phyloP scores from a whole-genome alignment of 2,797 vertebrate genomes.

The Rhabdomys pumilio region DNA sequence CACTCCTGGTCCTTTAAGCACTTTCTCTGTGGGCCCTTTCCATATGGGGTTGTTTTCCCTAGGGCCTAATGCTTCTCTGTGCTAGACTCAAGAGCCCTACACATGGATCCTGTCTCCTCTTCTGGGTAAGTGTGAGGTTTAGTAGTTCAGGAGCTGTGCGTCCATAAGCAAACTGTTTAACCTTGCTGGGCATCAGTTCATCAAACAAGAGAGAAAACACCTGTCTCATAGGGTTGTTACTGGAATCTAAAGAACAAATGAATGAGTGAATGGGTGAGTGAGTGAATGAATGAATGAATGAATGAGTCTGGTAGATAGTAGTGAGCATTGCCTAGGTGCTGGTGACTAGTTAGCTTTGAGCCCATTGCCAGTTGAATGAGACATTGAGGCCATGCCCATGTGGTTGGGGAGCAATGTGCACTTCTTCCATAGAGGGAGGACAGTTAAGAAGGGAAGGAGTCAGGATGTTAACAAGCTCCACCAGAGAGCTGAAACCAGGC shows the following conservation, averaged over 20 bases:
- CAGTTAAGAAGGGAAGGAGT: not conserved
- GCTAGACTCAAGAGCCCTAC: not conserved
- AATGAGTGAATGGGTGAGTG: not conserved
- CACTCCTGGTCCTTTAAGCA: not conserved
- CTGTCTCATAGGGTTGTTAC: not conserved
- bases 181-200: not conserved
- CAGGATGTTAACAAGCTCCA: fast-evolving
- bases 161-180: not conserved
- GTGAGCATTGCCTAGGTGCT: not conserved
- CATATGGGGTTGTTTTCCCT: not conserved
- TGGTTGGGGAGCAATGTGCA: fast-evolving
- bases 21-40: not conserved
- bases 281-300: not conserved
- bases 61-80: not conserved
- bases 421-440: not conserved
- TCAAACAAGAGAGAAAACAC: not conserved
- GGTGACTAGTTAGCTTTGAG: not conserved
- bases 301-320: not conserved
- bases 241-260: not conserved
- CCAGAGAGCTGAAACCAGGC: not conserved
- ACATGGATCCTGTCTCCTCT: not conserved
- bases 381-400: fast-evolving
- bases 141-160: not conserved
- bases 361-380: not conserved
- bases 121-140: not conserved